Conservation (phyloP, 2,797 vertebrate species). For the Prionace glauca region DNA sequence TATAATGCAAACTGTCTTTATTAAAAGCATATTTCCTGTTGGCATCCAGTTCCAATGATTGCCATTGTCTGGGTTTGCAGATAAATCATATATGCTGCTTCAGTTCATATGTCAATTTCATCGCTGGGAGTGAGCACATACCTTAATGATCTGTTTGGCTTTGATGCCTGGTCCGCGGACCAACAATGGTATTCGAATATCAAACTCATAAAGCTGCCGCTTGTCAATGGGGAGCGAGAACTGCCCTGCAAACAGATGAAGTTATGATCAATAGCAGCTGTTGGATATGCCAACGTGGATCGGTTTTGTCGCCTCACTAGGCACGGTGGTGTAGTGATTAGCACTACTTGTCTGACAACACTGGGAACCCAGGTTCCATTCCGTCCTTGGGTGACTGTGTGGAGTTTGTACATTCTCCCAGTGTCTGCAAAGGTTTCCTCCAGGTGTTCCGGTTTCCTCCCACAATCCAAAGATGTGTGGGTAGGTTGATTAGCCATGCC, state of each 20-base stretch:
- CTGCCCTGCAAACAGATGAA: constrained; percentile 55
- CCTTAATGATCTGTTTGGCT: constrained; percentile 52
- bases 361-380: too few species aligned
- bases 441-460: too few species aligned
- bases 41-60: too few species aligned
- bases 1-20: neutral
- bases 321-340: too few species aligned
- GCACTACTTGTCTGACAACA: too few species aligned
- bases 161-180: constrained; percentile 67
- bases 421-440: too few species aligned
- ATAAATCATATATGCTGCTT: neutral
- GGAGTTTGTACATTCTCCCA: too few species aligned
- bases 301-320: neutral
- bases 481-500: too few species aligned
- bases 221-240: constrained; percentile 72
- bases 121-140: neutral
- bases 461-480: too few species aligned
- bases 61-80: neutral
- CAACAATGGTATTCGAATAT: constrained; percentile 64
- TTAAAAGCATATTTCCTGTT: neutral
- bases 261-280: neutral
- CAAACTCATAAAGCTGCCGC: constrained; percentile 71
- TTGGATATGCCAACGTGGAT: neutral
- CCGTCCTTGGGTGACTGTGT: too few species aligned
- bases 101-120: neutral